phyloP scores from a whole-genome alignment of 2,797 vertebrate genomes.

The Chaetodon trifasciatus region DNA sequence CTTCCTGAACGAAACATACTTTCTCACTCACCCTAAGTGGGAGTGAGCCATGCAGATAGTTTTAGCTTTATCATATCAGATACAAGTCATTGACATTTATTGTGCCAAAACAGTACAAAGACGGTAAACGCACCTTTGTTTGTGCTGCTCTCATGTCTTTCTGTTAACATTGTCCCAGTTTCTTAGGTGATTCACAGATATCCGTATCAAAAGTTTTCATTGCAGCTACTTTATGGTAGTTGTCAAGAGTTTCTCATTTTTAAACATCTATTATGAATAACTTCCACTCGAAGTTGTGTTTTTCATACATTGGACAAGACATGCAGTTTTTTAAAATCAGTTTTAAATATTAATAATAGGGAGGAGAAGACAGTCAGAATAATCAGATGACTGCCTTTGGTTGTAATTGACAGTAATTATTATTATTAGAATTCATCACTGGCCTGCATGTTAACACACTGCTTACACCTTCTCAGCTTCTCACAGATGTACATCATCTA shows the following conservation, averaged over 20 bases:
- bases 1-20: background rate
- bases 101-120: background rate
- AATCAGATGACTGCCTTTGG: background rate
- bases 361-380: background rate
- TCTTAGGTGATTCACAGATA: background rate
- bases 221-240: background rate
- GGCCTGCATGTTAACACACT: background rate
- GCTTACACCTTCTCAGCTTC: background rate
- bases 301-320: conserved; percentile 87
- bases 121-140: background rate
- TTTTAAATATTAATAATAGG: background rate
- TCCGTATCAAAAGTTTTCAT: background rate
- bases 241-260: conserved; percentile 67
- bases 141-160: background rate
- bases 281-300: conserved; percentile 71
- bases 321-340: conserved; percentile 73
- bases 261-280: conserved; percentile 85
- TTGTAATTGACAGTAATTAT: background rate
- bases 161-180: background rate
- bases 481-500: background rate
- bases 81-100: background rate
- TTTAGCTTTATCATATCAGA: conserved; percentile 1
- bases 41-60: background rate
- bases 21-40: background rate
- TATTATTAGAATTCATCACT: background rate